Evolutionary conservation across 2,888 invertebrate genomes (phyloP).

Genomic region (Heterodera filipjevi): DNA sequence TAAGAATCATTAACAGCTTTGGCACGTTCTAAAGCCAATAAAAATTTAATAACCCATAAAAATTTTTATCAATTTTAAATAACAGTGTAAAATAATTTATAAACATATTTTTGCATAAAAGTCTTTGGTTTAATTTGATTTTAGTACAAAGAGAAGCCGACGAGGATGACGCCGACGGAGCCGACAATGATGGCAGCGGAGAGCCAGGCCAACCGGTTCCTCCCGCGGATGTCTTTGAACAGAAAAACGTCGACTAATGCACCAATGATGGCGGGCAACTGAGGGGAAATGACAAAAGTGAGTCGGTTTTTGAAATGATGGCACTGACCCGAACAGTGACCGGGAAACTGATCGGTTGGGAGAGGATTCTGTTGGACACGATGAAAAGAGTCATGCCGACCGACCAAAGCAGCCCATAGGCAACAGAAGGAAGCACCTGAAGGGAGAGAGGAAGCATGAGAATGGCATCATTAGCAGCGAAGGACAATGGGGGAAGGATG

Average conservation of each 20-base stretch:
- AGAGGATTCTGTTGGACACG: constrained; percentile 67
- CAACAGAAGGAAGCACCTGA: constrained; percentile 50
- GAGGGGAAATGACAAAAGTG: not conserved
- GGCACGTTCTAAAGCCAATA: too few relatives aligned
- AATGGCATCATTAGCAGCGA: not conserved
- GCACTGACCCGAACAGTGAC: constrained; percentile 66
- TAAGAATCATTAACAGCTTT: too few relatives aligned
- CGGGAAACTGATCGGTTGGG: constrained; percentile 68
- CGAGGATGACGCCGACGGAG: constrained; percentile 54
- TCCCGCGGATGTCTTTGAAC: constrained; percentile 51
- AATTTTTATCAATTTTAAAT: too few relatives aligned
- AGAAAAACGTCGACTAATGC: constrained; percentile 56
- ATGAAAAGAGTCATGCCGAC: constrained; percentile 67
- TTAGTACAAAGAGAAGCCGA: constrained; percentile 47
- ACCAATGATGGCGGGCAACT: constrained; percentile 59
- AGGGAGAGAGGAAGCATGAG: too few relatives aligned
- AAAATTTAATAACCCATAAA: too few relatives aligned
- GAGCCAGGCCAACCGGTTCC: constrained; percentile 45
- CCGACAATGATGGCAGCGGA: constrained; percentile 49
- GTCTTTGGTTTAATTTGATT: not conserved
- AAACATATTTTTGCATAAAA: not conserved
- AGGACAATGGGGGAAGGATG: not conserved
- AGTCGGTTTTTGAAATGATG: too few relatives aligned
- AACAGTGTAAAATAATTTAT: too few relatives aligned
- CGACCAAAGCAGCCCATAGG: constrained; percentile 56